A percentile compares a stretch with the other conserved stretches of the same genome.
phyloP scores from a whole-genome alignment of 1,140 invertebrate species.

The Micrasema longulum region DNA sequence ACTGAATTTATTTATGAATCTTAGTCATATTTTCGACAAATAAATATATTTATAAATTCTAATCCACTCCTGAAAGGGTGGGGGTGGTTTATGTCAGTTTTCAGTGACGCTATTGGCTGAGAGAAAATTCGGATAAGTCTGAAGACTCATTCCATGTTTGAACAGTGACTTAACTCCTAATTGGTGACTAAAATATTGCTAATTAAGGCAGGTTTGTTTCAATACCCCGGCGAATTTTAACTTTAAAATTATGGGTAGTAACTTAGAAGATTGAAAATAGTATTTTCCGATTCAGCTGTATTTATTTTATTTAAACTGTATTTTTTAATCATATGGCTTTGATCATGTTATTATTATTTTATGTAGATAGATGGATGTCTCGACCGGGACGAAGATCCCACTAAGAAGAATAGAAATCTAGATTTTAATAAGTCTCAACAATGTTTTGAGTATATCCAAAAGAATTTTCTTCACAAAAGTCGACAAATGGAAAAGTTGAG shows the following conservation, averaged over 20 bases:
- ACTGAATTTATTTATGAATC: too few relatives aligned
- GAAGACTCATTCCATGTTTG: constrained; percentile 21
- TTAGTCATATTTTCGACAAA: too few relatives aligned
- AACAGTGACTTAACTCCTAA: constrained; percentile 33
- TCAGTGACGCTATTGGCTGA: constrained; percentile 40
- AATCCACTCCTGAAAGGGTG: constrained; percentile 23
- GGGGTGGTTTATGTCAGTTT: constrained; percentile 11
- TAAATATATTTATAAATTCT: neutral
- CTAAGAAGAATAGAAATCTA: too few relatives aligned
- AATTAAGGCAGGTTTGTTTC: constrained; percentile 21
- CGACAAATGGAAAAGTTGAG: too few relatives aligned
- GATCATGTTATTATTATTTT: neutral
- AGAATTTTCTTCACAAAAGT: too few relatives aligned
- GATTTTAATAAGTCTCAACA: too few relatives aligned
- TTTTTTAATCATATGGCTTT: neutral
- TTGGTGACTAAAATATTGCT: constrained; percentile 37
- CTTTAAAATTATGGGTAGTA: too few relatives aligned
- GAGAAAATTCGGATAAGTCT: constrained; percentile 22
- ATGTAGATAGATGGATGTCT: neutral
- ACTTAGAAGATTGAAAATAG: neutral
- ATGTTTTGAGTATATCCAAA: too few relatives aligned
- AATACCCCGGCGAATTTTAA: too few relatives aligned
- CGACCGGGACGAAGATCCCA: too few relatives aligned
- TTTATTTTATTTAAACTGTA: neutral
- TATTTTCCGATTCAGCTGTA: neutral